Base-by-base conservation (phyloP, 2,113 vertebrate species). In the Zosterops lateralis region DNA sequence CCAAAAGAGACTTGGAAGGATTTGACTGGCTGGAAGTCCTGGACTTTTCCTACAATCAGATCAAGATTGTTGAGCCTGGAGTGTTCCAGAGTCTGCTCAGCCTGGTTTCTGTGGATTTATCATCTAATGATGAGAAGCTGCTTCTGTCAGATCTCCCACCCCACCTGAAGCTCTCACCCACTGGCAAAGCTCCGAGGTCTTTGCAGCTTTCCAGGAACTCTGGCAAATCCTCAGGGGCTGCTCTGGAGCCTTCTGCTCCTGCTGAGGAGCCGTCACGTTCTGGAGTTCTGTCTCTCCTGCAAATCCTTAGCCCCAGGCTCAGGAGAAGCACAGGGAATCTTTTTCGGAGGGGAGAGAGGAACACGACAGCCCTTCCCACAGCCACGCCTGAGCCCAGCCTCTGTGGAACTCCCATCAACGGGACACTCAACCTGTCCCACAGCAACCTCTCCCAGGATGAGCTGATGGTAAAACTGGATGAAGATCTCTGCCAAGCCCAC, bases 11-110 rank as follows among this genome's bases (percentile, higher is more conserved):
- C 61, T 34, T 92, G 57, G 84, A 92, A 78, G 83, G 78, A 25
- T 89, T 91, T 53, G 71, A 62, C 3, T 22, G 0, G 6, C 54
- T 96, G 56, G 34, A 96, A 87, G 19, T 89, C 70, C 81, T 96
- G 47, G 95, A 96, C 67, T 56, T 91, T 48, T 96, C 92, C 71
- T 75, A 93, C 70, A 96, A 95, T 19, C 17, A 0, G 61, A 94
- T 95, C 45, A 68, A 65, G 51, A 45, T 84, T n/a, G 11, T 94
- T 9, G 94, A 95, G 45, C 53, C 64, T 3, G 76, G 71, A 14
- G 71, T 6, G 0, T 67, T 96, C 31, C 84, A n/a, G 87, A 64
- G 31, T 7, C 89, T 96, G 72, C 71, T 36, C 78, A 77, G 75
- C 56, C 91, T 93, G 3, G 8, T 84, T 70, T 93, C 81, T 56